phyloP scores from a whole-genome alignment of 1,140 invertebrate species.

The Papilio polytes region DNA sequence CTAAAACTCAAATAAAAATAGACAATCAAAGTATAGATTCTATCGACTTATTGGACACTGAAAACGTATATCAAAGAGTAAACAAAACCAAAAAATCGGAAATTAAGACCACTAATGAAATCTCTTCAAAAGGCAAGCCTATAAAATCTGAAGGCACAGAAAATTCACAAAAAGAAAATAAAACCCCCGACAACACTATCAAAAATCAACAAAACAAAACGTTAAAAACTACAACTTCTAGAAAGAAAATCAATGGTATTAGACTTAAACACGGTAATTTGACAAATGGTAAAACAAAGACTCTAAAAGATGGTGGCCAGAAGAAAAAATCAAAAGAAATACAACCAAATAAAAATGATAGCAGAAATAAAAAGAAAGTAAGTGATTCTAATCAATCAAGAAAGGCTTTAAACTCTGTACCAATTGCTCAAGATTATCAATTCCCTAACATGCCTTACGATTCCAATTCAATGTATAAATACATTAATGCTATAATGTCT shows the following conservation, averaged over 20 bases:
- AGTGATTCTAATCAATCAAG: background rate
- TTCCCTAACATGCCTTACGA: constrained; percentile 11
- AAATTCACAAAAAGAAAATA: background rate
- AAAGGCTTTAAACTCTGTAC: background rate
- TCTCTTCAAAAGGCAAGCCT: background rate
- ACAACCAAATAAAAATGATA: background rate
- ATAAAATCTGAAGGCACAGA: background rate
- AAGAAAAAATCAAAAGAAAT: constrained; percentile 21
- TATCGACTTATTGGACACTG: background rate
- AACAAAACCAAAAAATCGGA: background rate
- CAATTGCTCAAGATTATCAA: background rate
- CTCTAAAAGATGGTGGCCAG: background rate
- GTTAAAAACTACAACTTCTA: background rate
- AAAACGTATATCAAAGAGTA: background rate
- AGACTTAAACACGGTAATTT: background rate
- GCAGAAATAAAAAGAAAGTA: constrained; percentile 7
- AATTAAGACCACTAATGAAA: background rate
- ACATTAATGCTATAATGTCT: constrained; percentile 23
- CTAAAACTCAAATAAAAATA: background rate
- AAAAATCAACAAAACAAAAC: background rate
- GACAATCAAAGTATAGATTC: background rate
- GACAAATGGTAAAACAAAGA: background rate
- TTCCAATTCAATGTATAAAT: constrained; percentile 13
- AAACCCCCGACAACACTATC: background rate
- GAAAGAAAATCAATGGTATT: background rate